Base-by-base conservation (phyloP, 2,888 invertebrate genomes). In the Harmothoe impar region DNA sequence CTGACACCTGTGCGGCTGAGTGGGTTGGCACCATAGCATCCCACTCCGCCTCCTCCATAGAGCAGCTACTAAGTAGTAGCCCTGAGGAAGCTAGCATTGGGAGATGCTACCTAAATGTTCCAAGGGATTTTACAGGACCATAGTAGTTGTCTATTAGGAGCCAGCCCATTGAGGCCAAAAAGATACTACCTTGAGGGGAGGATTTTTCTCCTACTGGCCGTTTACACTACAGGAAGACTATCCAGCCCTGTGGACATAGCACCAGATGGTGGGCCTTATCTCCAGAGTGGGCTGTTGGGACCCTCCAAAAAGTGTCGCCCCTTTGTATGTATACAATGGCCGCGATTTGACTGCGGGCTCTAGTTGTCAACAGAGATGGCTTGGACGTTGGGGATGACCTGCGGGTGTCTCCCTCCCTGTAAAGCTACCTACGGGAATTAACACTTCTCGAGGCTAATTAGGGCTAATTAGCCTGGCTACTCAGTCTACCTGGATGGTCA, bases 11-110 rank as follows among this genome's bases (percentile, higher is more conserved):
- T 62, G n/a, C 62, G 62, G 62, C 20, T 62, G 62, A 62, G 23
- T 62, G n/a, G 23, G 62, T n/a, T 62, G 62, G 62, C 62, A 62
- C 62, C 62, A 62, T 62, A n/a, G 62, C 62, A n/a, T n/a, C 20
- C n/a, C 62, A n/a, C 62, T 15, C 62, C 3, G 62, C 62, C 62
- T 62, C 62, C 62, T 43, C 43, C 43, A 43, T 7, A 43, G 43
- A 43, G 43, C 3, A 43, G 43, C 43, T 43, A 43, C 43, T 43
- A 43, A 43, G 43, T 43, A 43, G 5, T 43, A n/a, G 43, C 43
- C 43, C 10, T 43, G 43, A 43, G 43, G 43, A 43, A 43, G 43
- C 3, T 43, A 43, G 43, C 43, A 43, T 10, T 43, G 10, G 43
- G 43, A 43, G 43, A 7, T 43, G 43, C 10, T 43, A 43, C 43